A percentile compares a stretch with the other conserved stretches of the same genome.
Conservation (phyloP, 2,113 vertebrate species). For the Dasyurus viverrinus region DNA sequence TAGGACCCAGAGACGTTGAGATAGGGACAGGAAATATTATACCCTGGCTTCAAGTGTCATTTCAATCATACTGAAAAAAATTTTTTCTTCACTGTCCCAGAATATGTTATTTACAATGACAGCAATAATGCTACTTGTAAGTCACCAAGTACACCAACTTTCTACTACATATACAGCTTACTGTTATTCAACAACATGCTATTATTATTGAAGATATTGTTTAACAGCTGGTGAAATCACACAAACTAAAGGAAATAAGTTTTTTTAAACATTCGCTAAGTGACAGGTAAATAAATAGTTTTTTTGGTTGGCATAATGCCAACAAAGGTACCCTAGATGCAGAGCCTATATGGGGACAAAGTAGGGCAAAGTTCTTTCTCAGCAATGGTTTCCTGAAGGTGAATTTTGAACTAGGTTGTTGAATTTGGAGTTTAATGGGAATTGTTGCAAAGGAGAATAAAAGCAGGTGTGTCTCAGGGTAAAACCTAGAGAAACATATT, state of each 20-base stretch:
- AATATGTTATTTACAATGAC: not conserved
- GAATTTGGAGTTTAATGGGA: not conserved
- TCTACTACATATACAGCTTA: no score
- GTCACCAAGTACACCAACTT: no score
- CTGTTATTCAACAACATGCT: no score
- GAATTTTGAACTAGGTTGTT: no score
- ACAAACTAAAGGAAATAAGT: no score
- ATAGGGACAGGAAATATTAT: no score
- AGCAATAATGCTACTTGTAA: accelerated
- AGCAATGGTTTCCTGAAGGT: no score
- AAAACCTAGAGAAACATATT: not conserved
- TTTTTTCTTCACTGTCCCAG: not conserved
- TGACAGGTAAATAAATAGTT: no score
- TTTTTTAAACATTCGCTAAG: no score
- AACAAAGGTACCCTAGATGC: not conserved
- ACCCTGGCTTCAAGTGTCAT: not conserved
- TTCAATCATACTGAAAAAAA: not conserved
- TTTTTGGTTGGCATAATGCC: accelerated
- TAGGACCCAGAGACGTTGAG: no score
- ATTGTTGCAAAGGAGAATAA: not conserved
- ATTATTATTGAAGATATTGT: not conserved
- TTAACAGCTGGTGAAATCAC: not conserved
- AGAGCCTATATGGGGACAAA: not conserved
- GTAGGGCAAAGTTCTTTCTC: not conserved
- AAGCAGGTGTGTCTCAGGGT: not conserved